Conservation (phyloP, 1,140 invertebrate genomes). For the Ditylenchus dipsaci region DNA sequence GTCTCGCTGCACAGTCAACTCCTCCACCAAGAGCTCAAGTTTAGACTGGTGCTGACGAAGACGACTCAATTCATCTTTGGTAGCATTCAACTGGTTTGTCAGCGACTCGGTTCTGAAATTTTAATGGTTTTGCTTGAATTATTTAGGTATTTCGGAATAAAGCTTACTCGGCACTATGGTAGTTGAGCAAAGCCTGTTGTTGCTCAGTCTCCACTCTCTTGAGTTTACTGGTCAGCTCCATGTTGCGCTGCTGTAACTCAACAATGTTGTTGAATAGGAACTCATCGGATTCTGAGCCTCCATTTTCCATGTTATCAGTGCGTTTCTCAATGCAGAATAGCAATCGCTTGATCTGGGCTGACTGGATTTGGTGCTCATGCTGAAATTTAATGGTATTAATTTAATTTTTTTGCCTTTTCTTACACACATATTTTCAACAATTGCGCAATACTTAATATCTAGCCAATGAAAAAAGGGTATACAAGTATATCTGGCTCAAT, state of each 20-base stretch:
- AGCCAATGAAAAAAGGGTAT: too few species aligned
- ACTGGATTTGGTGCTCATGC: background rate
- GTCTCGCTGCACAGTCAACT: constrained; percentile 29
- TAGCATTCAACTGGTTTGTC: background rate
- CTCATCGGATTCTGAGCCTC: constrained; percentile 4
- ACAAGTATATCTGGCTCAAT: too few species aligned
- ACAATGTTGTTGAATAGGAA: constrained; percentile 32
- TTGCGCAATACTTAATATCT: too few species aligned
- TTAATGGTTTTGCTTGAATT: background rate
- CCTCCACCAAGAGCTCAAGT: constrained; percentile 10
- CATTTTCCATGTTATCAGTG: constrained; percentile 4
- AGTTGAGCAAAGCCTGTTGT: constrained; percentile 19
- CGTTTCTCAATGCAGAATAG: constrained; percentile 25
- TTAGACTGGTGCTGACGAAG: constrained; percentile 22
- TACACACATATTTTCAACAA: too few species aligned
- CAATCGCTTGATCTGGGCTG: constrained; percentile 22
- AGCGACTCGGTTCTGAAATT: background rate
- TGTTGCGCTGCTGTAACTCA: constrained; percentile 28
- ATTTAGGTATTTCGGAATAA: background rate
- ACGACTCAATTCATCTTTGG: constrained; percentile 14
- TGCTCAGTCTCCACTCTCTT: constrained; percentile 20
- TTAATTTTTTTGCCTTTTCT: background rate
- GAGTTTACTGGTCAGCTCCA: constrained; percentile 22
- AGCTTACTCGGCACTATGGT: constrained; percentile 25
- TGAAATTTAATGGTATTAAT: background rate